These are phyloP conservation scores for Cotesia typhae DNA, from an alignment of 1,140 invertebrate species.

Conservation along the genomic window DNA sequence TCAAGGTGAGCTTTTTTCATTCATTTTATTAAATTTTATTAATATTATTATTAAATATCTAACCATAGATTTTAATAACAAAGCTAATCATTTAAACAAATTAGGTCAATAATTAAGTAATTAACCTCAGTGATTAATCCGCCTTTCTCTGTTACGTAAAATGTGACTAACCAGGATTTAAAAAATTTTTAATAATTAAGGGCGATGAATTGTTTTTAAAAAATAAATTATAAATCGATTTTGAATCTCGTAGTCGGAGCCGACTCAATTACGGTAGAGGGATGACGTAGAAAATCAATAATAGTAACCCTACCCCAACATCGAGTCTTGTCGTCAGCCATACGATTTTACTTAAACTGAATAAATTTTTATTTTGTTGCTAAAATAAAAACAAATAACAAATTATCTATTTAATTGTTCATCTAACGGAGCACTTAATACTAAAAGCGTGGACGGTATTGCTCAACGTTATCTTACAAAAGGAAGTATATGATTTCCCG, in stretches of 20 bases:
- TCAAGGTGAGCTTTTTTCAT: constrained; percentile 44
- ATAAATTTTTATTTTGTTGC: not conserved
- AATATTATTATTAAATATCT: constrained; percentile 36
- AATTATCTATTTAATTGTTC: not conserved
- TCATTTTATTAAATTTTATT: constrained; percentile 50
- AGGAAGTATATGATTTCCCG: constrained; percentile 50
- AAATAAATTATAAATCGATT: constrained; percentile 7
- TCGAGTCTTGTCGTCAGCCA: constrained; percentile 21
- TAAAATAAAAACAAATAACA: too few relatives aligned
- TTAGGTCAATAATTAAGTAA: not conserved
- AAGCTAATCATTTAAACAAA: not conserved
- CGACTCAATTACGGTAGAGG: constrained; percentile 38
- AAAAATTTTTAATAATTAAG: not conserved
- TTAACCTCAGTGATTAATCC: not conserved
- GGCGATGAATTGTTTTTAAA: not conserved
- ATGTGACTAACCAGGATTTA: not conserved
- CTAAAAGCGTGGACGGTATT: not conserved
- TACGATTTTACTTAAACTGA: not conserved
- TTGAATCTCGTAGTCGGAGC: constrained; percentile 14
- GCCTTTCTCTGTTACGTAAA: not conserved
- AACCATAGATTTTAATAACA: not conserved
- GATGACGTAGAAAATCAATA: constrained; percentile 64
- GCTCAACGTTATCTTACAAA: constrained; percentile 23
- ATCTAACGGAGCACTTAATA: not conserved
- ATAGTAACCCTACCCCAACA: constrained; percentile 41